These are phyloP conservation scores for Dicyrtoma fusca DNA, from an alignment of 2,888 invertebrate species.

Conservation along the genomic window DNA sequence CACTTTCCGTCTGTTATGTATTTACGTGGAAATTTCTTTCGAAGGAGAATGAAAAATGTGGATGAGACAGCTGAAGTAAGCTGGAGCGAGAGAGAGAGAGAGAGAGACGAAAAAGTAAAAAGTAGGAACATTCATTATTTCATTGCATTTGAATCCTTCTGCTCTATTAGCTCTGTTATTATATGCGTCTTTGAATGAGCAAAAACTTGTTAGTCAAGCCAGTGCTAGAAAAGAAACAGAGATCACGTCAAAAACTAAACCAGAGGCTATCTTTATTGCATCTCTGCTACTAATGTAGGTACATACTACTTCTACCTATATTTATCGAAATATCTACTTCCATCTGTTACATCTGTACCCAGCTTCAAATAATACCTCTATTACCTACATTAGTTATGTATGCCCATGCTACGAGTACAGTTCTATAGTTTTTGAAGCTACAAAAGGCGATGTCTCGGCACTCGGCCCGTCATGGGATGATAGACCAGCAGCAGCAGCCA, in stretches of 20 bases:
- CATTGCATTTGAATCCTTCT: conserved; percentile 16
- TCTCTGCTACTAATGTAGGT: too few species aligned
- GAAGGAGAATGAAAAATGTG: conserved; percentile 6
- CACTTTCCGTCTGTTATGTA: not conserved
- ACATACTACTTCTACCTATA: too few species aligned
- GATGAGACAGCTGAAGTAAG: conserved; percentile 23
- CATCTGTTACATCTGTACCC: too few species aligned
- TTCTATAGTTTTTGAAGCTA: too few species aligned
- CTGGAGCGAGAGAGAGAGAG: not conserved
- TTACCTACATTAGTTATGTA: too few species aligned
- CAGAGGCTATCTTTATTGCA: conserved; percentile 5
- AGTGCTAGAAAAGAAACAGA: not conserved
- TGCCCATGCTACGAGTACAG: too few species aligned
- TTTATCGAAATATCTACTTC: too few species aligned
- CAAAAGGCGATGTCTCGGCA: too few species aligned
- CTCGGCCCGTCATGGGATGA: not conserved
- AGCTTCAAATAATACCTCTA: too few species aligned
- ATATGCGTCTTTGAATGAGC: not conserved
- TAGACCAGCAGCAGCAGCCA: not conserved
- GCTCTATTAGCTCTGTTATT: conserved; percentile 19
- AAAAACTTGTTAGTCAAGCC: conserved; percentile 32
- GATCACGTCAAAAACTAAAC: not conserved
- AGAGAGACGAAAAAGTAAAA: not conserved
- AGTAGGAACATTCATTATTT: conserved; percentile 20
- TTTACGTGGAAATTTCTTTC: not conserved